Evolutionary conservation across 35 echinoderm and acorn worm species (phyloP).

Genomic region (Chiridota heheva): DNA sequence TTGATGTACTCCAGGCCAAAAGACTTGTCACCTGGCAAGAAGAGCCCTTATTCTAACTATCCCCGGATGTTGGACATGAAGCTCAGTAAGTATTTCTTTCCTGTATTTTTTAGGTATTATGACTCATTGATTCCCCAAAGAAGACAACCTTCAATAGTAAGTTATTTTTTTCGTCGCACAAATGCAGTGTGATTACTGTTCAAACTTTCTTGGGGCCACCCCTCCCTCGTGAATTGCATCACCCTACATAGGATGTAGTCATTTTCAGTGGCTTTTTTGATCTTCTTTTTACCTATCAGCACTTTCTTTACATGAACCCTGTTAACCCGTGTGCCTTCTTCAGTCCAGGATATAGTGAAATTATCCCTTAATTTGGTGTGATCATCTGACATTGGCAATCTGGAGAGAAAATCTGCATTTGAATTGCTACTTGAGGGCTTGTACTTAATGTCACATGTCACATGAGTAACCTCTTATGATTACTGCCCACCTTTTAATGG

Average conservation of each 20-base stretch:
- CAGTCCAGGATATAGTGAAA: conserved; percentile 12
- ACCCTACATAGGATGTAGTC: conserved; percentile 41
- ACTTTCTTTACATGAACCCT: conserved; percentile 14
- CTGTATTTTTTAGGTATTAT: conserved; percentile 34
- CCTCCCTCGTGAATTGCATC: conserved; percentile 15
- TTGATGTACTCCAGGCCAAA: conserved; percentile 3
- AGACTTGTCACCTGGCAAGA: conserved; percentile 3
- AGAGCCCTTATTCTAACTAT: conserved; percentile 21
- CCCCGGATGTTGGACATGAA: conserved; percentile 2
- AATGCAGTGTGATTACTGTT: conserved; percentile 1
- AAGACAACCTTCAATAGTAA: conserved; percentile 51
- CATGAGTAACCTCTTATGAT: conserved; percentile 31
- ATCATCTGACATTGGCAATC: conserved; percentile 1
- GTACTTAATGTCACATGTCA: conserved; percentile 49
- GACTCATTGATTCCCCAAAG: conserved; percentile 55
- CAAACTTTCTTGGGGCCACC: conserved; percentile 26
- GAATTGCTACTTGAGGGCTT: conserved; percentile 13
- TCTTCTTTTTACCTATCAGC: conserved; percentile 3
- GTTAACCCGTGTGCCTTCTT: not conserved
- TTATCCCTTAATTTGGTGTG: not conserved
- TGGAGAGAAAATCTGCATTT: conserved; percentile 41
- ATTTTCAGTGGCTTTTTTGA: conserved; percentile 14
- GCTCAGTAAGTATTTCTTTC: not conserved
- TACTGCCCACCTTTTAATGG: conserved; percentile 49
- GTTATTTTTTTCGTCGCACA: conserved; percentile 8